phyloP scores from a whole-genome alignment of 2,797 vertebrate species.

The Scarus forsteni region DNA sequence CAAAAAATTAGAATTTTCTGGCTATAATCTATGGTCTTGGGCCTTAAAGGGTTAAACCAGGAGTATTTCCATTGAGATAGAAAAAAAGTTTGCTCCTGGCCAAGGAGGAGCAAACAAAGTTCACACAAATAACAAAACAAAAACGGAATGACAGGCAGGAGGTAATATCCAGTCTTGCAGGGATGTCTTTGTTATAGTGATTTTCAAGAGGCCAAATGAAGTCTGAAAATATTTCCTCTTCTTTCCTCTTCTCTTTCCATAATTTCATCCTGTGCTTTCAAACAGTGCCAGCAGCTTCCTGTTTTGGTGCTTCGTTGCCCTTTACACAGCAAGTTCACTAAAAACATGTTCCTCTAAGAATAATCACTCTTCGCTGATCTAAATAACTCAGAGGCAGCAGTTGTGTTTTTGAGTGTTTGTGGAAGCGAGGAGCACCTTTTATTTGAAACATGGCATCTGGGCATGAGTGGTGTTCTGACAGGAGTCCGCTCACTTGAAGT shows the following conservation, averaged over 20 bases:
- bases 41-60: too few species aligned
- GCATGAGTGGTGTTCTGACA: conserved; percentile 1
- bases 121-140: too few species aligned
- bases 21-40: too few species aligned
- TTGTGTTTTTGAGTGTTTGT: neutral
- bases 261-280: neutral
- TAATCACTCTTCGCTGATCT: neutral
- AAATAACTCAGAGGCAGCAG: neutral
- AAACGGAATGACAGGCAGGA: too few species aligned
- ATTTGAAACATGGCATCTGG: conserved; percentile 2
- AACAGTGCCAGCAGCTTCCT: neutral
- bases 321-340: neutral
- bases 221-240: too few species aligned
- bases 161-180: too few species aligned
- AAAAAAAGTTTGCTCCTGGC: too few species aligned
- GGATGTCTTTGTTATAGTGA: too few species aligned
- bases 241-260: neutral
- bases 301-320: neutral
- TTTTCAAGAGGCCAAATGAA: too few species aligned
- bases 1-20: too few species aligned
- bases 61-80: too few species aligned
- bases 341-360: neutral
- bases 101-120: too few species aligned
- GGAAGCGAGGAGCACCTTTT: neutral
- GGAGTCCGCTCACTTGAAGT: conserved; percentile 14